Conservation (phyloP, 2,888 invertebrate species). For the Alcis repandata region DNA sequence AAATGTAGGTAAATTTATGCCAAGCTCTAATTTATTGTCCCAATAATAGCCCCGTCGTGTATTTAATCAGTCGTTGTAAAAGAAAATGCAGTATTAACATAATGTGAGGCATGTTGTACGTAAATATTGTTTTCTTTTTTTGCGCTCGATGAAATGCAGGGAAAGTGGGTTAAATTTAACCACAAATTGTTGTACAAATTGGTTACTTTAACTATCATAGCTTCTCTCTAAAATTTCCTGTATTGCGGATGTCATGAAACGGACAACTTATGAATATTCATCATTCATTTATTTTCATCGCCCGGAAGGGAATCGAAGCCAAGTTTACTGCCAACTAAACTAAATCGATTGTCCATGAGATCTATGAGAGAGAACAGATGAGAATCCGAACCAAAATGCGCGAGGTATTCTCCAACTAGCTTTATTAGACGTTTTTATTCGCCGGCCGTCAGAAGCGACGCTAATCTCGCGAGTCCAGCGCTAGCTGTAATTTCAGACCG, state of each 20-base stretch:
- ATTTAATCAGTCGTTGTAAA: background rate
- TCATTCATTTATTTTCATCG: no score
- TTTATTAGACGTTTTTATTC: constrained; percentile 25
- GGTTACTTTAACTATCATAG: no score
- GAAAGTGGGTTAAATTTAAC: no score
- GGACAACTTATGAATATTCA: no score
- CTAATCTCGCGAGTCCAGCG: constrained; percentile 18
- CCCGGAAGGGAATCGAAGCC: no score
- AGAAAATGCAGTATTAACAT: background rate
- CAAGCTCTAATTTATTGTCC: constrained; percentile 2
- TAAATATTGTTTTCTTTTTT: background rate
- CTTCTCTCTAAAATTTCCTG: no score
- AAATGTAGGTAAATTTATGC: constrained; percentile 12
- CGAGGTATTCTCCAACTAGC: background rate
- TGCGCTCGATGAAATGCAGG: no score
- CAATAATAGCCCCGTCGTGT: background rate
- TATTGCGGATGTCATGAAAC: no score
- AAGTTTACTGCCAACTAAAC: no score
- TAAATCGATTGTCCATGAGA: no score
- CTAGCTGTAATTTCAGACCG: constrained; percentile 24
- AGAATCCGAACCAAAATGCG: background rate
- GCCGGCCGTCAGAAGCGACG: constrained; percentile 18
- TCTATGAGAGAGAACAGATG: background rate
- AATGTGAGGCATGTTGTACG: background rate
- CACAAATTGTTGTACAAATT: no score